phyloP scores from a whole-genome alignment of 2,797 vertebrate species.

The Chiloscyllium punctatum region DNA sequence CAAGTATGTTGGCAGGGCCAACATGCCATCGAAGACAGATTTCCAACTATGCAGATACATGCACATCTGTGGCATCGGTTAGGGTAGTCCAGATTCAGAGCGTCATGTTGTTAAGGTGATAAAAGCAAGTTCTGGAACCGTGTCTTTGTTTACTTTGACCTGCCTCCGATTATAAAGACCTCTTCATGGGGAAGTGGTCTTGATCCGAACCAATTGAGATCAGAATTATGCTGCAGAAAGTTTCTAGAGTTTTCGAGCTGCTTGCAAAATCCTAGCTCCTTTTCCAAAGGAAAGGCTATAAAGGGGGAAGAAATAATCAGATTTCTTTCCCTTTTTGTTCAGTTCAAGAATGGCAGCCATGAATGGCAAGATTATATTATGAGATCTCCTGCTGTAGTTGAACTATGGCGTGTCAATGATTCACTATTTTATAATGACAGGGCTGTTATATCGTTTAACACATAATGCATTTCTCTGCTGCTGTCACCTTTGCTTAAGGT shows the following conservation, averaged over 20 bases:
- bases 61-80: neutral
- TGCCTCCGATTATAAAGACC: neutral
- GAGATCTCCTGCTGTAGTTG: neutral
- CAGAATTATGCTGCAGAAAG: neutral
- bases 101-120: neutral
- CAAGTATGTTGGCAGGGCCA: neutral
- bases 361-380: neutral
- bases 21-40: neutral
- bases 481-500: neutral
- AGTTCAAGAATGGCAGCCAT: neutral
- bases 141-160: neutral
- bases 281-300: neutral
- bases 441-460: neutral
- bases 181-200: neutral
- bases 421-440: constrained; percentile 9
- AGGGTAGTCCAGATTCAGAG: neutral
- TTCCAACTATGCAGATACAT: neutral
- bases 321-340: neutral
- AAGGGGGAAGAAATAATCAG: neutral
- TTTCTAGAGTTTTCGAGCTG: neutral
- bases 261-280: neutral
- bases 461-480: neutral
- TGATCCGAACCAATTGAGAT: neutral
- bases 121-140: neutral
- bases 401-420: neutral